phyloP scores from a whole-genome alignment of 2,888 invertebrate species.

The Cantharis rufa region DNA sequence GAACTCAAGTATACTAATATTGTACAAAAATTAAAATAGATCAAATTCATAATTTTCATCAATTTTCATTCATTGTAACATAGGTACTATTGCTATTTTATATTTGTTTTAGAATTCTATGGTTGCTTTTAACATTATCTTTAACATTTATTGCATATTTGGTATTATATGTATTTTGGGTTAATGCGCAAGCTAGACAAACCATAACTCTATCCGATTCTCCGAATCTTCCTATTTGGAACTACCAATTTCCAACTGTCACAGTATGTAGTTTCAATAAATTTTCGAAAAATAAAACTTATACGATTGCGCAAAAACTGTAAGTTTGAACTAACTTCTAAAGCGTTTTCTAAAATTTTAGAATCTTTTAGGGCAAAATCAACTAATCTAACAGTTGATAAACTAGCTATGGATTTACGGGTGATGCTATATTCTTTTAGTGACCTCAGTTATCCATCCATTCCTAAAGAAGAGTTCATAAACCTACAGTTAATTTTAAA shows the following conservation, averaged over 20 bases:
- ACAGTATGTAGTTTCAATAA: conserved; percentile 67
- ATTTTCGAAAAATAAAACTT: conserved; percentile 59
- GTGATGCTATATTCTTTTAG: conserved; percentile 9
- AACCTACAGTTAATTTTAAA: conserved; percentile 37
- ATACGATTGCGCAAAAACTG: conserved; percentile 57
- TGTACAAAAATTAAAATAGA: too few species aligned
- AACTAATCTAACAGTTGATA: not conserved
- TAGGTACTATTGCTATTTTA: too few species aligned
- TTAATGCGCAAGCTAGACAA: conserved; percentile 35
- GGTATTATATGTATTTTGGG: conserved; percentile 64
- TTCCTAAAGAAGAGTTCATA: conserved; percentile 22
- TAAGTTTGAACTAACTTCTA: conserved; percentile 49
- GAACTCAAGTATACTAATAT: too few species aligned
- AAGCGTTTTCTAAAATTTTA: not conserved
- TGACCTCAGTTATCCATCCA: not conserved
- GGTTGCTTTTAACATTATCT: conserved; percentile 62
- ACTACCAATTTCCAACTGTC: conserved; percentile 68
- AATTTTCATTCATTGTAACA: too few species aligned
- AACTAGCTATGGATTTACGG: conserved; percentile 1
- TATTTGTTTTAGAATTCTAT: not conserved
- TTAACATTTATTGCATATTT: conserved; percentile 60
- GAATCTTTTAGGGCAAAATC: conserved; percentile 8
- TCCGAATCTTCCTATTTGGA: conserved; percentile 68
- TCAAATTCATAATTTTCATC: too few species aligned
- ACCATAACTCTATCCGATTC: conserved; percentile 44